Evolutionary conservation across 2,888 invertebrate species (phyloP).

Genomic region (Ornithoptera priamus): DNA sequence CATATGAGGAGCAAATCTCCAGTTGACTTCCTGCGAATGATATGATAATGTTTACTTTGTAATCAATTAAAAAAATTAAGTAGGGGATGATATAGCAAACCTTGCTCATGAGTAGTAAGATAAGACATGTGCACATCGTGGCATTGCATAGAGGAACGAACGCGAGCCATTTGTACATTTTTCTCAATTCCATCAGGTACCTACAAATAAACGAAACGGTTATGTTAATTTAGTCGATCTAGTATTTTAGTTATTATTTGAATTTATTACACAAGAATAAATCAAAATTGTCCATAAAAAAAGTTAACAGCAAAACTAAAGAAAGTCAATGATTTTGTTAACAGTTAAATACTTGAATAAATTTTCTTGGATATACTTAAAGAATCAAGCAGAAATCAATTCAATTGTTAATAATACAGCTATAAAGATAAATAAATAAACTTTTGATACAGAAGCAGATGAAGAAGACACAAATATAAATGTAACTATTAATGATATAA

Average conservation of each 20-base stretch:
- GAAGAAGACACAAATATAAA: neutral
- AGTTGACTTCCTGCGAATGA: constrained; percentile 47
- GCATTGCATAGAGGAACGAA: constrained; percentile 49
- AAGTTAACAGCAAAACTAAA: too few relatives aligned
- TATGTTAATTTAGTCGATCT: too few relatives aligned
- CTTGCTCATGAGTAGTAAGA: constrained; percentile 52
- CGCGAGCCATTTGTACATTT: constrained; percentile 56
- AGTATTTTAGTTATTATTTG: too few relatives aligned
- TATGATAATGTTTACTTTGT: neutral
- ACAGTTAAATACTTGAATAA: too few relatives aligned
- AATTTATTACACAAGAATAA: too few relatives aligned
- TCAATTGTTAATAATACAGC: too few relatives aligned
- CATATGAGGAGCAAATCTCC: constrained; percentile 51
- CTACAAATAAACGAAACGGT: constrained; percentile 40
- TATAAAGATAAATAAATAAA: too few relatives aligned
- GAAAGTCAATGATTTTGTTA: too few relatives aligned
- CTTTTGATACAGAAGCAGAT: neutral
- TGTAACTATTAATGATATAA: neutral
- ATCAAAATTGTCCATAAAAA: too few relatives aligned
- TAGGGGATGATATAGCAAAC: constrained; percentile 38
- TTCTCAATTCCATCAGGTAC: constrained; percentile 45
- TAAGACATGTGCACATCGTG: constrained; percentile 46
- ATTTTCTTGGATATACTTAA: too few relatives aligned
- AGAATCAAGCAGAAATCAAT: too few relatives aligned
- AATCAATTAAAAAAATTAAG: neutral